These are phyloP conservation scores for Lasaia peninsularis DNA, from an alignment of 1,140 invertebrate genomes.

Conservation along the genomic window DNA sequence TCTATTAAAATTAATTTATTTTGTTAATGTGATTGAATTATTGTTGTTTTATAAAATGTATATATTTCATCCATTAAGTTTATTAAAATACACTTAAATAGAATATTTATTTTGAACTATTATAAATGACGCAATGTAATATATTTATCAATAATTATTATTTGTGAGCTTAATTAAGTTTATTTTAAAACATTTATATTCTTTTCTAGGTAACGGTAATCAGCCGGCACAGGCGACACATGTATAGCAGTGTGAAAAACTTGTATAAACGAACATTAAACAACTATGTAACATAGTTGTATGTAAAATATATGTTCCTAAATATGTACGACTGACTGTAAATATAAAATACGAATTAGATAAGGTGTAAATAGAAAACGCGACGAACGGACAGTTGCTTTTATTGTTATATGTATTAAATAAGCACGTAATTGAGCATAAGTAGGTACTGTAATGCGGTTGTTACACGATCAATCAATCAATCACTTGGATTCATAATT, in stretches of 20 bases:
- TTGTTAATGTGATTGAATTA: too few relatives aligned
- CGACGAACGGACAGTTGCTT: conserved; percentile 18
- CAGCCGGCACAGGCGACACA: not conserved
- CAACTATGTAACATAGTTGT: conserved; percentile 23
- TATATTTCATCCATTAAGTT: too few relatives aligned
- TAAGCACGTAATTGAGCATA: not conserved
- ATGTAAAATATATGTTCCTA: conserved; percentile 55
- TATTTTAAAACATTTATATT: too few relatives aligned
- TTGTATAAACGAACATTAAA: conserved; percentile 24
- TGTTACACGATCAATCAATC: not conserved
- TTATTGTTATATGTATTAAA: conserved; percentile 5
- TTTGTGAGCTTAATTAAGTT: too few relatives aligned
- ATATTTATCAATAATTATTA: too few relatives aligned
- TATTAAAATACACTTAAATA: too few relatives aligned
- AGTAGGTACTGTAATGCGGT: not conserved
- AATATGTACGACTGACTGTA: conserved; percentile 57
- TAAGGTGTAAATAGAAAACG: conserved; percentile 28
- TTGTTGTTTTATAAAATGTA: too few relatives aligned
- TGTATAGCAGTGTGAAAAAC: conserved; percentile 11
- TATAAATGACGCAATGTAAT: too few relatives aligned
- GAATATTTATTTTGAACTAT: too few relatives aligned
- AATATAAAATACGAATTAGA: conserved; percentile 31
- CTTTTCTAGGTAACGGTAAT: not conserved
- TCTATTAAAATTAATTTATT: too few relatives aligned
- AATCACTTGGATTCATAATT: not conserved